A percentile compares a stretch with the other conserved stretches of the same genome.
Conservation (phyloP, 2,797 vertebrate species). For the Cephalopachus bancanus region DNA sequence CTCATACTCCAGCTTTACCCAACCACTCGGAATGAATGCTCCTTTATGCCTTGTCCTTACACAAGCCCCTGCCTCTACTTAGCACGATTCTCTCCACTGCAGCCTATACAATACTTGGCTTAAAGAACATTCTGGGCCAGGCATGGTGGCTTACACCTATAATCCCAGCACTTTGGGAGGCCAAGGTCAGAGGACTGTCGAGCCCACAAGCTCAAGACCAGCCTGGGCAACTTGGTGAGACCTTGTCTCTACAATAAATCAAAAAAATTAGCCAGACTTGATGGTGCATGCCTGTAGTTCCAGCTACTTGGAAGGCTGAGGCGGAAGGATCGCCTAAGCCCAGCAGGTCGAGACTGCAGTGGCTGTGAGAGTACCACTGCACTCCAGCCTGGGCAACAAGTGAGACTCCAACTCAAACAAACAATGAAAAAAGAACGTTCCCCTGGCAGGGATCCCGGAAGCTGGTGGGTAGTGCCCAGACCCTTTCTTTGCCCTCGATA, state of each 20-base stretch:
- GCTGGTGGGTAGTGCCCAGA: too few relatives aligned
- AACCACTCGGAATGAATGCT: not conserved
- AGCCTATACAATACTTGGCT: not conserved
- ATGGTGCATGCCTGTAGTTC: not conserved
- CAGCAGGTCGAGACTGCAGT: not conserved
- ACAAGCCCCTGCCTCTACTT: not conserved
- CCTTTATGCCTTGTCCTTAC: not conserved
- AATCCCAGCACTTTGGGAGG: not conserved
- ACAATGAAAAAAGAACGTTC: not conserved
- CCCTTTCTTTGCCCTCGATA: not conserved
- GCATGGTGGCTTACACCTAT: not conserved
- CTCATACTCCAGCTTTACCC: not conserved
- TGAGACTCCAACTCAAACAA: not conserved
- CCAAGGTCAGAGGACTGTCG: not conserved
- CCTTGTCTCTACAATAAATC: not conserved
- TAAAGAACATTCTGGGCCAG: not conserved
- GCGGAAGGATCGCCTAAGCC: not conserved
- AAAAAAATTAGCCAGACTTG: not conserved
- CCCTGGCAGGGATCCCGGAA: not conserved
- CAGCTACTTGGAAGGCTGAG: not conserved
- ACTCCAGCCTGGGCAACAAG: not conserved
- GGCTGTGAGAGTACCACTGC: not conserved
- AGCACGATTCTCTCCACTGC: too few relatives aligned
- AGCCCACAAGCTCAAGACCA: not conserved
- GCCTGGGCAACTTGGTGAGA: not conserved